Base-by-base conservation (phyloP, 1,140 invertebrate genomes). In the Rhynchophorus ferrugineus region DNA sequence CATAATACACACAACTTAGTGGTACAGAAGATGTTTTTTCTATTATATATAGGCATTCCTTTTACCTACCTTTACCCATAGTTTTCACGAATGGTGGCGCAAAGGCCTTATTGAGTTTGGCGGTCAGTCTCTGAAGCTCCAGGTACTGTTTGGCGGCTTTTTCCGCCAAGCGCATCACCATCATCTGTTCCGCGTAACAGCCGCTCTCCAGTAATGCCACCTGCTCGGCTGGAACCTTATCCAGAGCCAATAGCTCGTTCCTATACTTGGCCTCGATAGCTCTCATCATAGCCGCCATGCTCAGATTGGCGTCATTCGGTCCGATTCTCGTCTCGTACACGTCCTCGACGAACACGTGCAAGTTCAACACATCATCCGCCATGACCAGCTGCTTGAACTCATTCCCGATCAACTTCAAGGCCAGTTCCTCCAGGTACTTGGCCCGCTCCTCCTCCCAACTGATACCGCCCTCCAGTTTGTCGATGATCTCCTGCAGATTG, bases 261-360 rank as follows among this genome's bases (percentile, higher is more conserved):
- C 81, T 77, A 59, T 81, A 78, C 37, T 71, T 73, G 43, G 71
- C 73, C 66, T 84, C 81, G 33, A 84, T 73, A 44, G 74, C 70
- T 61, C 73, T 76, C 74, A 82, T 78, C 71, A 78, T 82, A 57
- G 67, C 69, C 58, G 67, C 77, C 42, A 66, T 70, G 57, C 69
- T 75, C 41, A 75, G 70, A 50, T 73, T 71, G 50, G 60, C 73
- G 57, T 77, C 77, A 63, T 73, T 81, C 54, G 69, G 69, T 44
- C 66, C 77, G 49, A 83, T 73, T 29, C 79, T 70, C 54, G 73
- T 73, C 61, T 82, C 78, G 60, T 81, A 85, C 8, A 82, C 74
- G 45, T 80, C 79, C 61, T 83, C 78, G 16, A 83, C 70, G 59
- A 77, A 80, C 39, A 81, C 75, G 59, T 75, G 72, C 39, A 82